Evolutionary conservation across 2,113 vertebrate species (phyloP), one percentile per base, ranked within the genome.

Genomic region (Falco punctatus): DNA sequence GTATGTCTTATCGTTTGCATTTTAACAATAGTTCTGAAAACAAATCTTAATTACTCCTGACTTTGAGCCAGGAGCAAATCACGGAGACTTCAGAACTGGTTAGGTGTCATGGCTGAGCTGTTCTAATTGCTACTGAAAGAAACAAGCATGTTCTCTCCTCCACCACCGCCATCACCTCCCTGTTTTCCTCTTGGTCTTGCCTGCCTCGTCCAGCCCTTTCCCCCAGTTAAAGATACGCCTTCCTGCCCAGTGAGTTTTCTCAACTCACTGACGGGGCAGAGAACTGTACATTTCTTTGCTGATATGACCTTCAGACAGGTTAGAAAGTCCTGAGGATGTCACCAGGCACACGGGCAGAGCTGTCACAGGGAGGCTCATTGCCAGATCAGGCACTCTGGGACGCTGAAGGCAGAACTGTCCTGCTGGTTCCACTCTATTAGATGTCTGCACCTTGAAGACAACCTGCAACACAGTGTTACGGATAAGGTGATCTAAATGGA

Each of bases 311-410:
- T 74, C 55, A 54, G 80, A 26, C 7, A 38, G 64, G 26, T 87
- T 64, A 44, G 52, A 11, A 46, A 80, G 67, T 33, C 23, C 58
- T 1, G 30, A 28, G 54, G 80, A 81, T 48, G 44, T 22, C 0
- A 0, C 28, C 62, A 15, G 72, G 82, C 67, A 70, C 3, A 0
- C 12, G 0, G 5, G 16, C 3, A 42, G 57, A 46, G 17, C 64
- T 38, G 57, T 6, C 42, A 21, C 40, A 22, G 65, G 26, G 48
- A 80, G 48, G 13, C 3, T 7, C 3, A 12, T 7, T 38, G 40
- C 58, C 69, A 58, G 55, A 44, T 62, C 11, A 5, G 57, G 44
- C 0, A 0, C n/a, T 28, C 35, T 5, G 51, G 54, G 40, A 7
- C 46, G 49, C 22, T 20, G 59, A 51, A 66, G 46, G 42, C 81